A percentile compares a stretch with the other conserved stretches of the same genome.
These are phyloP conservation scores for Paramormyrops kingsleyae DNA, from an alignment of 2,113 vertebrate species.

Conservation along the genomic window DNA sequence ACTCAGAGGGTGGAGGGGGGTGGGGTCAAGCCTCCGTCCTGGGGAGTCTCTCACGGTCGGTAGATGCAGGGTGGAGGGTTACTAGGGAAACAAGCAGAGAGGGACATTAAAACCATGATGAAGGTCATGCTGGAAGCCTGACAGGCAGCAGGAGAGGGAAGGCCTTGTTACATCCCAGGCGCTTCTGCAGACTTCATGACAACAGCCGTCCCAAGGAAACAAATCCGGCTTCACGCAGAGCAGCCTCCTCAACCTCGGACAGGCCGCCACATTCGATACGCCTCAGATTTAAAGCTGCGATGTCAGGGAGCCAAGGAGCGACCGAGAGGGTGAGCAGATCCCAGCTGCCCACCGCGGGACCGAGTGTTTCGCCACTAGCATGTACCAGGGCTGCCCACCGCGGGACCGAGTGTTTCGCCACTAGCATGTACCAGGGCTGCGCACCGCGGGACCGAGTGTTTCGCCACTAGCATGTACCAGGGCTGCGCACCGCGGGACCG, in stretches of 20 bases:
- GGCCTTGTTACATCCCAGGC: neutral
- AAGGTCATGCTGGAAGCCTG: neutral
- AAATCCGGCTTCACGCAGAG: neutral
- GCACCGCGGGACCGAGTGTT: neutral
- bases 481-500: neutral
- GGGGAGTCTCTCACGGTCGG: neutral
- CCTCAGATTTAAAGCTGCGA: neutral
- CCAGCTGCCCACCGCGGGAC: neutral
- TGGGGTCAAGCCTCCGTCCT: neutral
- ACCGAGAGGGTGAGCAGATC: neutral
- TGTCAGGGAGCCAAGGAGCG: neutral
- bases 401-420: neutral
- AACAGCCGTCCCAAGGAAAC: neutral
- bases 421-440: no score
- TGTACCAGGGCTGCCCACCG: no score
- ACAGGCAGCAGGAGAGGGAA: neutral
- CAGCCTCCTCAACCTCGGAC: neutral
- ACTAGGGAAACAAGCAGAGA: neutral
- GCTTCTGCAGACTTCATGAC: neutral
- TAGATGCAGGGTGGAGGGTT: neutral
- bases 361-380: neutral
- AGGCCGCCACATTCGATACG: neutral
- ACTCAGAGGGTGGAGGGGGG: neutral
- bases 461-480: neutral
- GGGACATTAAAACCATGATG: neutral